Evolutionary conservation across 2,888 invertebrate genomes (phyloP).

Genomic region (Dicyrtomina minuta): DNA sequence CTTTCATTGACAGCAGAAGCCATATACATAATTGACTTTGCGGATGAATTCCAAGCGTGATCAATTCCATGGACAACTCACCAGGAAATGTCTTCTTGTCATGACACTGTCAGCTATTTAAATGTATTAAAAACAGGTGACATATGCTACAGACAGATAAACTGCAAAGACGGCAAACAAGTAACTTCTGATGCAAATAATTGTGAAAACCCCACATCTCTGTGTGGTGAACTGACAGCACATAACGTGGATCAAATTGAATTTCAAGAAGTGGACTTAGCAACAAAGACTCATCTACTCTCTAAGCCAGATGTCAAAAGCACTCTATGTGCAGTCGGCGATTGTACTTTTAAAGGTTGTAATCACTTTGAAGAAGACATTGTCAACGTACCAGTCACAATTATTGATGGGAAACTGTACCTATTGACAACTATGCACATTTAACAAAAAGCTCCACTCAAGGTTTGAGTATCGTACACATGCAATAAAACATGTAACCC

Average conservation of each 20-base stretch:
- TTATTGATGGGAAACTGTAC: not conserved
- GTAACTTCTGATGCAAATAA: not conserved
- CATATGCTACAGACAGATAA: not conserved
- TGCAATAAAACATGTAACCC: too few species aligned
- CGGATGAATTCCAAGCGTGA: not conserved
- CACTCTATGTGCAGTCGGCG: not conserved
- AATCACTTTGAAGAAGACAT: not conserved
- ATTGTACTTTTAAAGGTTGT: not conserved
- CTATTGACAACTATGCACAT: not conserved
- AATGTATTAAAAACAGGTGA: not conserved
- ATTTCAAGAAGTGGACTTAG: not conserved
- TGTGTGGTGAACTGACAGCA: not conserved
- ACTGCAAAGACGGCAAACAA: not conserved
- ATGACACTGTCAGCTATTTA: not conserved
- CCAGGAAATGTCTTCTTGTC: not conserved
- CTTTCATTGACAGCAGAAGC: too few species aligned
- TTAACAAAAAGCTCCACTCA: not conserved
- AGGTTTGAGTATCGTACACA: too few species aligned
- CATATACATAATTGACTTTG: too few species aligned
- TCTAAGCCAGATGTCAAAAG: not conserved
- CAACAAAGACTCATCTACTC: not conserved
- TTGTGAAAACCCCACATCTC: not conserved
- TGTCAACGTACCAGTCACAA: not conserved
- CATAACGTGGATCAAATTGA: not conserved
- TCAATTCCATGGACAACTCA: not conserved